Percentiles rank a stretch among this genome's conserved stretches.
These are phyloP conservation scores for Dolichomitus sp. DNA, from an alignment of 2,888 invertebrate genomes.

Conservation along the genomic window DNA sequence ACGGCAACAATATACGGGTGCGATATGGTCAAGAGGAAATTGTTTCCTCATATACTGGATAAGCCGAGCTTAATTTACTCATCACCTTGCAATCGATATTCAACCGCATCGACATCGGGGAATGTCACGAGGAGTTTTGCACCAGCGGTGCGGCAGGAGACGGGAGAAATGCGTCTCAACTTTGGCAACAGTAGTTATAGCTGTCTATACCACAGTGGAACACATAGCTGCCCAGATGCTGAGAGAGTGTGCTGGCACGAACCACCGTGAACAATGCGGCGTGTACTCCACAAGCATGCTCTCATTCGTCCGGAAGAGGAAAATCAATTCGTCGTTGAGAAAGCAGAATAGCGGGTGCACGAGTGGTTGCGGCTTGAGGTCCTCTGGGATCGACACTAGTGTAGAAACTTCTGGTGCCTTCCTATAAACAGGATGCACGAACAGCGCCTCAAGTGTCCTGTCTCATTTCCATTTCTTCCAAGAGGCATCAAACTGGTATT, in stretches of 20 bases:
- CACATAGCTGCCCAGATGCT: background rate
- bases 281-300: slow-evolving; percentile 17
- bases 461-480: slow-evolving; percentile 2
- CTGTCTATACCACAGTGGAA: background rate
- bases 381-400: slow-evolving; percentile 42
- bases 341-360: slow-evolving; percentile 12
- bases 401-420: slow-evolving; percentile 12
- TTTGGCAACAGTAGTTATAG: slow-evolving; percentile 62
- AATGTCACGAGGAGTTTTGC: slow-evolving; percentile 38
- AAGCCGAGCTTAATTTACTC: slow-evolving; percentile 77
- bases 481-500: background rate
- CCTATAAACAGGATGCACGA: background rate
- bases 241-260: slow-evolving; percentile 21
- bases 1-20: background rate
- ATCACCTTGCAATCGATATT: slow-evolving; percentile 71
- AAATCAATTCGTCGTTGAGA: slow-evolving; percentile 42
- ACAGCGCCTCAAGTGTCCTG: background rate
- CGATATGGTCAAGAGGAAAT: slow-evolving; percentile 34
- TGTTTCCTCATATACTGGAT: slow-evolving; percentile 67
- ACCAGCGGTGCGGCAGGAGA: background rate
- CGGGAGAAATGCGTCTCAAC: slow-evolving; percentile 61
- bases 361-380: slow-evolving; percentile 16
- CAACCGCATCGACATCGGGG: slow-evolving; percentile 67
- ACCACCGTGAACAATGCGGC: slow-evolving; percentile 50
- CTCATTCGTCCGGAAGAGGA: slow-evolving; percentile 34